Conservation (phyloP, 2,113 vertebrate genomes). For the Cyprinodon variegatus region DNA sequence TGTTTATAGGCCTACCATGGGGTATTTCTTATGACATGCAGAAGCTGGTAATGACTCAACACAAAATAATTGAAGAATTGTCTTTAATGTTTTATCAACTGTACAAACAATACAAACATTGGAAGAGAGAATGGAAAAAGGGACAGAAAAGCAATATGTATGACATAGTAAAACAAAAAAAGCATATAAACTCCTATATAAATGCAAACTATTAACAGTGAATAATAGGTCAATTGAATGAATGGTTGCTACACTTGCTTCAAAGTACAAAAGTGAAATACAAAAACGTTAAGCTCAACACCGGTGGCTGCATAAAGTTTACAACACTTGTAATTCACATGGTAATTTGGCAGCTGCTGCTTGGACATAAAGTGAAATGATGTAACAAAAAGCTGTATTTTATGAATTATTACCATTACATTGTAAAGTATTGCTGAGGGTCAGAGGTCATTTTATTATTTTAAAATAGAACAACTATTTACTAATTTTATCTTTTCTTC, state of each 20-base stretch:
- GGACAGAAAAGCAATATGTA: background rate
- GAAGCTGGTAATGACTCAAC: background rate
- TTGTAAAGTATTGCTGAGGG: background rate
- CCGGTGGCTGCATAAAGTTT: background rate
- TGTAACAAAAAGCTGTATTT: background rate
- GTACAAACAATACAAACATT: background rate
- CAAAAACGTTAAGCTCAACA: conserved; percentile 4
- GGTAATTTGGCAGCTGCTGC: no score
- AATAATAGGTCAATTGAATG: background rate
- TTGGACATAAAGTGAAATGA: background rate
- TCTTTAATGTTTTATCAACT: conserved; percentile 36
- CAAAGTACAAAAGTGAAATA: background rate
- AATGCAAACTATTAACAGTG: background rate
- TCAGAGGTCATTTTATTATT: background rate
- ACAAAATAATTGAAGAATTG: conserved; percentile 5
- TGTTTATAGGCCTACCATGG: background rate
- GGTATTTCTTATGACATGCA: background rate
- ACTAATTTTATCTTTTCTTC: background rate
- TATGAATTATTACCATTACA: background rate
- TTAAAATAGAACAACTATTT: background rate
- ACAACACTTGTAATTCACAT: background rate
- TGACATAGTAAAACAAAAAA: conserved; percentile 3
- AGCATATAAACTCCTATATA: background rate
- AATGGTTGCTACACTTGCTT: background rate
- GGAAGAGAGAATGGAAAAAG: conserved; percentile 5